Conservation (phyloP, 2,797 vertebrate genomes). For the Platalea minor region DNA sequence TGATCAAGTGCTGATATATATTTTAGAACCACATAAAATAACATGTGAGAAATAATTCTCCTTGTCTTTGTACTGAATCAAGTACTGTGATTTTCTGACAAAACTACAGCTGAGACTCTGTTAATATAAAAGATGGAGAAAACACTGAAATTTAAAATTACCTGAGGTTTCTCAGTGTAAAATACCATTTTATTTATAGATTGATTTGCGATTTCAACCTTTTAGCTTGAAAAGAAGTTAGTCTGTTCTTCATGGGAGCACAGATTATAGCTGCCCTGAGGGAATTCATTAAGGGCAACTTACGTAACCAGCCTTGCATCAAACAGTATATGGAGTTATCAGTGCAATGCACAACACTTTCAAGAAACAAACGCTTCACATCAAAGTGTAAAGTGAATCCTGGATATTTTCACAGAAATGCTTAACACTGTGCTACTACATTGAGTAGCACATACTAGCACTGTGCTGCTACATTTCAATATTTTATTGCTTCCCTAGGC, state of each 20-base stretch:
- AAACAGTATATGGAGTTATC: background rate
- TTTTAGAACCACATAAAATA: background rate
- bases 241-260: background rate
- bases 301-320: background rate
- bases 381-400: background rate
- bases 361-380: background rate
- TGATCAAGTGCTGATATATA: background rate
- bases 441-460: background rate
- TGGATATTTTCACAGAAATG: background rate
- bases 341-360: background rate
- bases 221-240: background rate
- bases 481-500: background rate
- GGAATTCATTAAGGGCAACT: background rate
- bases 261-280: background rate
- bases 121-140: background rate
- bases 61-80: background rate
- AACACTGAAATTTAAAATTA: background rate
- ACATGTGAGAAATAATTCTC: background rate
- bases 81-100: background rate
- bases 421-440: background rate
- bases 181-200: background rate
- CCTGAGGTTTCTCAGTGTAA: background rate
- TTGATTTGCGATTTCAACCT: background rate
- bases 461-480: background rate
- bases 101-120: background rate